Conservation (phyloP, 1,140 invertebrate species). For the Drosophila biarmipes region DNA sequence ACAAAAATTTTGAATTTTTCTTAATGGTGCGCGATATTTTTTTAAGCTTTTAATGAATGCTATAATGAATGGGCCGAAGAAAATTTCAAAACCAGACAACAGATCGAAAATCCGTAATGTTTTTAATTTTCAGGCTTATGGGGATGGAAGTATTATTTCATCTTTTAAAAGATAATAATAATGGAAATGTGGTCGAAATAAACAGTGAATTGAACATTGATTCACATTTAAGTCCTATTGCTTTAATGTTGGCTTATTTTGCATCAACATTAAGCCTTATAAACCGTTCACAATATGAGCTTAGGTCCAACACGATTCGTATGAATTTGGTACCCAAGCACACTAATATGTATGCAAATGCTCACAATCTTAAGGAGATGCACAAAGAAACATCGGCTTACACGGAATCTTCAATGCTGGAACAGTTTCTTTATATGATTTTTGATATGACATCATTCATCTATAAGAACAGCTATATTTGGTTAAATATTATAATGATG, state of each 20-base stretch:
- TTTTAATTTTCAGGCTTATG: constrained; percentile 86
- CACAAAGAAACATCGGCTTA: background rate
- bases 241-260: constrained; percentile 90
- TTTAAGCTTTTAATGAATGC: no score
- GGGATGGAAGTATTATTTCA: constrained; percentile 86
- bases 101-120: background rate
- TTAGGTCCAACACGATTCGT: constrained; percentile 30
- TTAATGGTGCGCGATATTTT: no score
- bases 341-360: background rate
- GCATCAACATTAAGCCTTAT: constrained; percentile 88
- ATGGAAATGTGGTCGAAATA: constrained; percentile 73
- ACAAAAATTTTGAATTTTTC: no score
- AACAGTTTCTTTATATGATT: constrained; percentile 87
- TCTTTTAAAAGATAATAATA: constrained; percentile 86
- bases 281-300: constrained; percentile 87
- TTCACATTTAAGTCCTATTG: constrained; percentile 89
- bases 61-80: no score
- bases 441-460: constrained; percentile 89
- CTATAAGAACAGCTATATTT: constrained; percentile 93
- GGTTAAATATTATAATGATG: constrained; percentile 96
- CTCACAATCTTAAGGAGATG: background rate
- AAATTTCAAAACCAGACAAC: no score
- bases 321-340: constrained; percentile 23
- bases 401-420: constrained; percentile 85
- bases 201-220: constrained; percentile 87